phyloP scores from a whole-genome alignment of 2,113 vertebrate genomes.

The Chaetops frenatus region DNA sequence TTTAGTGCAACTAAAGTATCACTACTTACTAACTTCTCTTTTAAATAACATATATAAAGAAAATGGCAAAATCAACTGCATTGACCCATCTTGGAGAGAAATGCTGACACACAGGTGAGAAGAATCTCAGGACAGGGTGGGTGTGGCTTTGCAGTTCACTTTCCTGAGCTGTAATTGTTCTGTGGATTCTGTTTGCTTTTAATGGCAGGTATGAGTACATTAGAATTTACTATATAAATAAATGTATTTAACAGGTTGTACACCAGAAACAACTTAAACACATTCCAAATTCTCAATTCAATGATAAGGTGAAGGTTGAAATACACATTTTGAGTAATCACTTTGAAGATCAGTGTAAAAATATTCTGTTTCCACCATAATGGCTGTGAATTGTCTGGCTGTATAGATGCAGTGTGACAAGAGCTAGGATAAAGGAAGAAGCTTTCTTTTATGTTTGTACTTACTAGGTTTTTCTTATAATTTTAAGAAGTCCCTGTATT shows the following conservation, averaged over 20 bases:
- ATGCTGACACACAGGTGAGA: background rate
- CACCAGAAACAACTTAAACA: background rate
- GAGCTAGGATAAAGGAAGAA: background rate
- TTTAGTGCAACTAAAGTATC: background rate
- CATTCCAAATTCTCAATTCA: background rate
- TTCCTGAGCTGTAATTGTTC: background rate
- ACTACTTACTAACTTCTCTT: background rate
- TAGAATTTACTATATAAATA: background rate
- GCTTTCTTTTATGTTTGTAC: background rate
- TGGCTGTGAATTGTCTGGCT: background rate
- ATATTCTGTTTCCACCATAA: background rate
- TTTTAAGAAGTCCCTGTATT: background rate
- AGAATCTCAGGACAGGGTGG: background rate
- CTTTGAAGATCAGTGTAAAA: background rate
- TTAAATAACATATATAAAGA: background rate
- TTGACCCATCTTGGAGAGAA: background rate
- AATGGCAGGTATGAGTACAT: background rate
- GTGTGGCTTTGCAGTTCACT: background rate
- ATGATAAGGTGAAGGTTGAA: background rate
- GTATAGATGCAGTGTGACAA: background rate
- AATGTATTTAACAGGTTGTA: background rate
- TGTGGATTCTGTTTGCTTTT: background rate
- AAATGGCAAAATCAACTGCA: background rate
- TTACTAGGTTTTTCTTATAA: background rate
- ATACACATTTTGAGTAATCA: background rate